Conservation (phyloP, 2,888 invertebrate species). For the Linnaemya vulpina region DNA sequence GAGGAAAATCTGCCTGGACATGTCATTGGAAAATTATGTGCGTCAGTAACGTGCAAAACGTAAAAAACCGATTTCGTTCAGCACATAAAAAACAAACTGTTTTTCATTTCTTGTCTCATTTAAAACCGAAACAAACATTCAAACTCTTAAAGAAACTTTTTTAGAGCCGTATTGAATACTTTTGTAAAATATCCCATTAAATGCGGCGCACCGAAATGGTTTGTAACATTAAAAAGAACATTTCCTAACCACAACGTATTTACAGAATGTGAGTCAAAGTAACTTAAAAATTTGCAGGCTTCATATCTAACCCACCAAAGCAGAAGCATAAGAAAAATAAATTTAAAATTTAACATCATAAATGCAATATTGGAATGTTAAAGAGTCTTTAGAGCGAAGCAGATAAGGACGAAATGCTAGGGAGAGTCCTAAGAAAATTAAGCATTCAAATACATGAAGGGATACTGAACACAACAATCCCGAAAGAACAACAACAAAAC, state of each 20-base stretch:
- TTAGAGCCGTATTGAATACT: not conserved
- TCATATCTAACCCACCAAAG: constrained; percentile 15
- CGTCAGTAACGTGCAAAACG: no score
- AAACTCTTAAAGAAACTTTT: not conserved
- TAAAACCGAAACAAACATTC: not conserved
- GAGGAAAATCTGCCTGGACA: no score
- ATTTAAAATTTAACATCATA: not conserved
- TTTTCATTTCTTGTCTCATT: no score
- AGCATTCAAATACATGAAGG: not conserved
- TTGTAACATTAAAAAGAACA: not conserved
- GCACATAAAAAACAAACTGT: no score
- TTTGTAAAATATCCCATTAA: not conserved
- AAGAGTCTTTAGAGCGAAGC: not conserved
- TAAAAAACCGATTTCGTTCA: no score
- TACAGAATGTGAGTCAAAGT: constrained; percentile 2
- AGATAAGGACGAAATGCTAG: not conserved
- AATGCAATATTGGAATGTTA: constrained; percentile 14
- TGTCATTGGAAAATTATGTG: no score
- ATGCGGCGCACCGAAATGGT: not conserved
- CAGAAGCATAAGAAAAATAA: not conserved
- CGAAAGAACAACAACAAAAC: no score
- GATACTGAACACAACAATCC: not conserved
- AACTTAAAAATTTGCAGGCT: not conserved
- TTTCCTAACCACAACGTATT: constrained; percentile 23
- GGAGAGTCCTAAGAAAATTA: not conserved